Base-by-base conservation (phyloP, 1,140 invertebrate genomes). In the Trachymyrmex septentrionalis region DNA sequence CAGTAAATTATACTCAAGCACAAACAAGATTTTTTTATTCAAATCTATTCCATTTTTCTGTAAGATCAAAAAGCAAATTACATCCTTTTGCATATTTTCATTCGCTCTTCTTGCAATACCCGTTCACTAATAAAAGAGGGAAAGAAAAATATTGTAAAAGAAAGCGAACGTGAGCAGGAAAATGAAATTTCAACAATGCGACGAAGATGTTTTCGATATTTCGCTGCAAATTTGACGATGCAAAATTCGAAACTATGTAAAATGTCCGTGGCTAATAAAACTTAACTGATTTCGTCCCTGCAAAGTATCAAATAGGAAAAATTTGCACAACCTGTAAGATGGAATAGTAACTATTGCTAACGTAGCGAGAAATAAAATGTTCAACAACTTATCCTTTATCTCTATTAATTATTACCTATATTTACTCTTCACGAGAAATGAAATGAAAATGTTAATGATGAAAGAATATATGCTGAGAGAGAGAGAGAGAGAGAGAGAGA, bases 141-240 rank as follows among this genome's bases (percentile, higher is more conserved):
- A 16, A 80, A 21, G 61, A 67, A 67, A 24, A 7, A n/a, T 38
- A 77, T 48, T 67, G 61, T 55, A 67, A 67, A 55, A 55, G 63
- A 55, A 38, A 34, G 48, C 4, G 27, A 77, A 77, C 57, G 24
- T 48, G 75, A 80, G 61, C 44, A 12, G 27, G 0, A 53, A 55
- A 27, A 53, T 24, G 9, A 67, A n/a, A 44, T 44, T 30, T 78
- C 24, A 61, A 66, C 53, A 76, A 61, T 67, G 27, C 14, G 7
- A 30, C 7, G n/a, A 80, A 55, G n/a, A 67, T 55, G 59, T 64
- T 78, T 66, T 80, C 61, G 44, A 80, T 38, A 66, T 80, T 69
- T 67, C 30, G 14, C 30, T 80, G n/a, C 77, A 80, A 80, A 80
- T 67, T 80, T 63, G n/a, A 55, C 30, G n/a, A n/a, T 24, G 63